Evolutionary conservation across 2,888 invertebrate species (phyloP), one percentile per base, ranked within the genome.

Genomic region (Trilocha varians): DNA sequence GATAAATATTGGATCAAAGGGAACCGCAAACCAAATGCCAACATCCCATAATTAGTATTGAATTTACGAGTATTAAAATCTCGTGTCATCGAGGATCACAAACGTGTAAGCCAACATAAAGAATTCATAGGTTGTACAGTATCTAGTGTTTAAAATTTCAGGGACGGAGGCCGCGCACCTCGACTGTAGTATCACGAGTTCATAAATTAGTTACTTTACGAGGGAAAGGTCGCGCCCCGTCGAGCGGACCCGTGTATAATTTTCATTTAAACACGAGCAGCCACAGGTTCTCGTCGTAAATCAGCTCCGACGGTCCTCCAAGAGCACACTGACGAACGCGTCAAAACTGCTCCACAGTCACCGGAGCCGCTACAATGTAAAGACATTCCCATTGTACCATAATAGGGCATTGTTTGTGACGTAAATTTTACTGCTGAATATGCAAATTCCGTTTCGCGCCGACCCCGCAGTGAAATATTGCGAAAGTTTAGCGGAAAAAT

Each of bases 331-430:
- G 60, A 55, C 55, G 59, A 48, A 48, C 49, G 50, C 53, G 47
- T 44, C 35, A 44, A 48, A 47, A 44, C 50, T 47, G 46, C 47
- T 45, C 53, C 48, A 48, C 50, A 49, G 51, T 46, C 42, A 36
- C 52, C 55, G 52, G 40, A 56, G 44, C 53, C 69, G 72, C 69
- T 73, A 79, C 78, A 79, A 77, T 76, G 76, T 78, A 78, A 80
- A 78, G 78, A 80, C 76, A 80, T 78, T 79, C 72, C 74, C 73
- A 80, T 79, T 79, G 78, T 79, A 70, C 71, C 71, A 69, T 79
- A 78, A 79, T 78, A 77, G 76, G 70, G 72, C 73, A 80, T 79
- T 79, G 80, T 79, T 82, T 83, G 78, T 78, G 77, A 78, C 77
- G 78, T 76, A 77, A 79, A 79, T 79, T 78, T 75, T 67, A 76